phyloP scores from a whole-genome alignment of 2,888 invertebrate genomes.

The Tricholauxania praeusta region DNA sequence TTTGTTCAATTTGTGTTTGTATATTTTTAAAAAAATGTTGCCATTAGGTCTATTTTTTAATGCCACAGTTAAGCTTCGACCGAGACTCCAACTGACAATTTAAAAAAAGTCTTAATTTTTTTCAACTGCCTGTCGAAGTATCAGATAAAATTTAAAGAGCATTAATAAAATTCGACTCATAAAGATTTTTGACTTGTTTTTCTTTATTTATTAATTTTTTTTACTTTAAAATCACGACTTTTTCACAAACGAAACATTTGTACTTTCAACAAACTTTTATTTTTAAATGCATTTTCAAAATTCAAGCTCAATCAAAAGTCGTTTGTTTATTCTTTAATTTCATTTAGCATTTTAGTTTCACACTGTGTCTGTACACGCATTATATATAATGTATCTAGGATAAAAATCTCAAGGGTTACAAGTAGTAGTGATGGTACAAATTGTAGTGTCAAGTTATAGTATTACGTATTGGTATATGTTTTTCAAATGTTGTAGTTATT shows the following conservation, averaged over 20 bases:
- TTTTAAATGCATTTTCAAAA: slow-evolving; percentile 46
- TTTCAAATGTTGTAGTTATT: slow-evolving; percentile 65
- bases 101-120: too few species aligned
- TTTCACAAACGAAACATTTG: slow-evolving; percentile 1
- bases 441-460: slow-evolving; percentile 36
- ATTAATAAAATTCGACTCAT: too few species aligned
- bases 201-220: slow-evolving; percentile 13
- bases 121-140: too few species aligned
- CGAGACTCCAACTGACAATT: too few species aligned
- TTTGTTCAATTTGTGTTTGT: slow-evolving; percentile 18
- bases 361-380: slow-evolving; percentile 63
- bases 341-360: slow-evolving; percentile 28
- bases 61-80: slow-evolving; percentile 8
- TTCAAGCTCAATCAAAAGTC: slow-evolving; percentile 46
- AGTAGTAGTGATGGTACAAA: slow-evolving; percentile 13
- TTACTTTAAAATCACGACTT: slow-evolving; percentile 4
- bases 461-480: slow-evolving; percentile 51
- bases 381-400: slow-evolving; percentile 67
- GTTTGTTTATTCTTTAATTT: slow-evolving; percentile 25
- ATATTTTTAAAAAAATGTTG: slow-evolving; percentile 21
- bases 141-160: too few species aligned
- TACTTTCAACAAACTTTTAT: slow-evolving; percentile 31
- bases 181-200: slow-evolving; percentile 13
- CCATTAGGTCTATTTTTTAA: slow-evolving; percentile 6
- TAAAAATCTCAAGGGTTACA: slow-evolving; percentile 31